phyloP scores from a whole-genome alignment of 23 tunicate species.

The Oikopleura vanhoeffeni region DNA sequence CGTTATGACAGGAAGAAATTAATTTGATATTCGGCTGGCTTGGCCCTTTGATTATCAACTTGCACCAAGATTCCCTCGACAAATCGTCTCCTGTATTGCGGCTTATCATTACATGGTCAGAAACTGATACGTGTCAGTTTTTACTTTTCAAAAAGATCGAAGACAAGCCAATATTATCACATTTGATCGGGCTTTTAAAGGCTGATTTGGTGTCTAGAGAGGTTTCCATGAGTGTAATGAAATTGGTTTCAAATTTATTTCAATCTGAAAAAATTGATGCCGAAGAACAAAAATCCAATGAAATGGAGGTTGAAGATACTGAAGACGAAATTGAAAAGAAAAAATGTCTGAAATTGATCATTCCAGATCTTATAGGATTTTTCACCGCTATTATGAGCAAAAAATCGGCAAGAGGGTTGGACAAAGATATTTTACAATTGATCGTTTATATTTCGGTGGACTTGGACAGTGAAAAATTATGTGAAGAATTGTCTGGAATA shows the following conservation, averaged over 20 bases:
- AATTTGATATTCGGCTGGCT: not conserved
- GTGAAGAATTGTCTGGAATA: not conserved
- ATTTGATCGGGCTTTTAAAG: not conserved
- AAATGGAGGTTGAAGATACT: too few species aligned
- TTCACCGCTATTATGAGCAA: not conserved
- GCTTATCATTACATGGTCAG: not conserved
- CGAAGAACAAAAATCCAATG: too few species aligned
- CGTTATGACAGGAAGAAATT: not conserved
- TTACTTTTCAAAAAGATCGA: not conserved
- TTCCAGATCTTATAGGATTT: not conserved
- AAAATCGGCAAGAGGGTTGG: not conserved
- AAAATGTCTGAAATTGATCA: too few species aligned
- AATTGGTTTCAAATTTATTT: not conserved
- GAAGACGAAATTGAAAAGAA: not conserved
- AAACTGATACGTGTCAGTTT: not conserved
- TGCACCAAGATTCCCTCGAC: not conserved
- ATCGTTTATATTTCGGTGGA: not conserved
- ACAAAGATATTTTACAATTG: not conserved
- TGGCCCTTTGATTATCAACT: not conserved
- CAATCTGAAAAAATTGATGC: too few species aligned
- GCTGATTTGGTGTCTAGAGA: not conserved
- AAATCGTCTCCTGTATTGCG: not conserved
- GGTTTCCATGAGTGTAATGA: not conserved
- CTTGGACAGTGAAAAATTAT: not conserved
- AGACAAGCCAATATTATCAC: not conserved